Evolutionary conservation across 2,113 vertebrate genomes (phyloP), one percentile per base, ranked within the genome.

Genomic region (Melanostigma gelatinosum): DNA sequence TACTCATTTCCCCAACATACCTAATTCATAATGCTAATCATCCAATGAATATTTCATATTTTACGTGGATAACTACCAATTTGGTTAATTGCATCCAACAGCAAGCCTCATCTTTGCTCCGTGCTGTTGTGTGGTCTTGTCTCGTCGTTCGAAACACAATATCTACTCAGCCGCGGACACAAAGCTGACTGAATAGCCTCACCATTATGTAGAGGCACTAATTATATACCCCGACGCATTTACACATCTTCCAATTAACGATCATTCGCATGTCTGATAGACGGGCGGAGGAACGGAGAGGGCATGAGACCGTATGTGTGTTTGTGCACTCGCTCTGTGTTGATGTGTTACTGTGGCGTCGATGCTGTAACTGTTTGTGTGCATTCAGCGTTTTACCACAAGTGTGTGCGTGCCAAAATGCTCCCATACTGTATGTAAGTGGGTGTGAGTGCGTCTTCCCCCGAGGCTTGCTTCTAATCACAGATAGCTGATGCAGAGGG

Each of bases 161-260:
- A 79, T 89, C 63, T 68, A 36, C 64, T 85, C 85, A 78, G 80
- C 40, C 66, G 54, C 5, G 36, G 77, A 80, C 81, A 86, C 73
- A 83, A 40, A 75, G 71, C 79, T 60, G 72, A 76, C 68, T 80
- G 73, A 85, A 85, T 80, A 52, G 44, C 74, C 86, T 75, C 71
- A 79, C 69, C 54, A 60, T 89, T 83, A 90, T 89, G 79, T 67
- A 89, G 67, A 82, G 75, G 11, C 10, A 2, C 74, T 90, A 91
- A 92, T 91, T 92, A 91, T 46, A 92, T 70, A 83, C 38, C 63
- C 82, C 79, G 86, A 88, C 88, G 84, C 83, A 92, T 93, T 94
- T 64, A 92, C 79, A 86, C 83, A 81, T 85, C 52, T 55, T 78
- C 75, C 84, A 85, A 92, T 89, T 88, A 90, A 54, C 77, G 18